Conservation (phyloP, 2,888 invertebrate genomes). For the Dinocampus coccinellae region DNA sequence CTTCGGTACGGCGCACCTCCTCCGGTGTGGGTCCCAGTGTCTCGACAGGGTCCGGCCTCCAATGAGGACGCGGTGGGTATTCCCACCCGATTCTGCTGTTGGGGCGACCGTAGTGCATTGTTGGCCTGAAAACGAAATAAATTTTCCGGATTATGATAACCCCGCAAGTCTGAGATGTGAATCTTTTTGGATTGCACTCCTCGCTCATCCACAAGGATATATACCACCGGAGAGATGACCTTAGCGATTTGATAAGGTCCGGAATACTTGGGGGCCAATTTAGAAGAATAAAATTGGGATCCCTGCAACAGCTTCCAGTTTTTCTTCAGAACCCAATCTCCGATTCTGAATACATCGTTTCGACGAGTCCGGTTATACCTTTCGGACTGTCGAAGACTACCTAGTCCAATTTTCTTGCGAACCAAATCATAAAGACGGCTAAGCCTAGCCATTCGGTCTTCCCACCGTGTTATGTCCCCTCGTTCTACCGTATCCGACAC, state of each 20-base stretch:
- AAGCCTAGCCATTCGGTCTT: not conserved
- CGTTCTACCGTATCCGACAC: not conserved
- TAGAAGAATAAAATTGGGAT: not conserved
- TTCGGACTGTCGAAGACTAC: not conserved
- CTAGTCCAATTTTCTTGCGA: not conserved
- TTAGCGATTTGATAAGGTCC: not conserved
- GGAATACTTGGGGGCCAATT: slow-evolving; percentile 7
- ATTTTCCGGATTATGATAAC: too few species aligned
- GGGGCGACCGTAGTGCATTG: too few species aligned
- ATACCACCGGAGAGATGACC: not conserved
- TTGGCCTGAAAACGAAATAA: too few species aligned
- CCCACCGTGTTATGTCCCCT: not conserved
- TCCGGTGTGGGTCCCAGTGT: too few species aligned
- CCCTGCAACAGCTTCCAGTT: slow-evolving; percentile 20
- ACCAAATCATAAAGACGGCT: not conserved
- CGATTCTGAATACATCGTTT: not conserved
- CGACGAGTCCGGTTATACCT: slow-evolving; percentile 7
- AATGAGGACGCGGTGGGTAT: too few species aligned
- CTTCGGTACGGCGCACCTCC: too few species aligned
- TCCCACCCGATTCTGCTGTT: too few species aligned
- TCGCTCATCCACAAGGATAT: too few species aligned
- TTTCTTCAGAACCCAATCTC: slow-evolving; percentile 17
- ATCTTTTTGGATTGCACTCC: too few species aligned
- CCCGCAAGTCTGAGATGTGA: too few species aligned
- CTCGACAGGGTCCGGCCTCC: too few species aligned